These are phyloP conservation scores for Macquaria australasica DNA, from an alignment of 2,113 vertebrate species.

Conservation along the genomic window DNA sequence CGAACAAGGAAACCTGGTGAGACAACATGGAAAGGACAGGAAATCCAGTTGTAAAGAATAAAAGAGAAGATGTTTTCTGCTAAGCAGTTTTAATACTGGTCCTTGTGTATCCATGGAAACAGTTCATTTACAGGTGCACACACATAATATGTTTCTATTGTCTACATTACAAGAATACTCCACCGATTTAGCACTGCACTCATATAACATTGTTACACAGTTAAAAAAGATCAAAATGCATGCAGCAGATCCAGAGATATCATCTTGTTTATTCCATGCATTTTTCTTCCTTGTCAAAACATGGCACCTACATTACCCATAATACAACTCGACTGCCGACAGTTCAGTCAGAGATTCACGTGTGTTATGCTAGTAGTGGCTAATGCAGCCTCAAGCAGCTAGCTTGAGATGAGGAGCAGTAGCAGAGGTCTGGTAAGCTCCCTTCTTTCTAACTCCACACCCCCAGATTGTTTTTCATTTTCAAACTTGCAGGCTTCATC, in stretches of 20 bases:
- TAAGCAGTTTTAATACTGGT: neutral
- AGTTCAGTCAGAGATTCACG: too few species aligned
- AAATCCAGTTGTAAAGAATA: neutral
- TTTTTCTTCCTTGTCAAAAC: neutral
- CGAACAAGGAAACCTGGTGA: conserved; percentile 79
- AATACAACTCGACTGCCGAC: neutral
- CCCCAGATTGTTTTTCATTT: too few species aligned
- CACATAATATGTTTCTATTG: neutral
- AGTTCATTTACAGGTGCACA: neutral
- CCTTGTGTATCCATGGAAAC: neutral
- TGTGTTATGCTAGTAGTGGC: too few species aligned
- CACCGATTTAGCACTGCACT: neutral
- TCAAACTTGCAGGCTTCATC: too few species aligned
- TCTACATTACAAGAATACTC: neutral
- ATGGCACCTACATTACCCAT: neutral
- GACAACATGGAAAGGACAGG: neutral
- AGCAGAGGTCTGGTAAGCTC: too few species aligned
- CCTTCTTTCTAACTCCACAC: too few species aligned
- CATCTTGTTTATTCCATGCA: too few species aligned
- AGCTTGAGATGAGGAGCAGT: too few species aligned
- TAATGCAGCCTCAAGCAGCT: too few species aligned
- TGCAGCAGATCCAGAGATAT: too few species aligned
- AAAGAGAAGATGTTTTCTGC: neutral
- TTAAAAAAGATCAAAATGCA: too few species aligned
- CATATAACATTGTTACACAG: too few species aligned